Base-by-base conservation (phyloP, 1,140 invertebrate species). In the Temnothorax curvispinosus region DNA sequence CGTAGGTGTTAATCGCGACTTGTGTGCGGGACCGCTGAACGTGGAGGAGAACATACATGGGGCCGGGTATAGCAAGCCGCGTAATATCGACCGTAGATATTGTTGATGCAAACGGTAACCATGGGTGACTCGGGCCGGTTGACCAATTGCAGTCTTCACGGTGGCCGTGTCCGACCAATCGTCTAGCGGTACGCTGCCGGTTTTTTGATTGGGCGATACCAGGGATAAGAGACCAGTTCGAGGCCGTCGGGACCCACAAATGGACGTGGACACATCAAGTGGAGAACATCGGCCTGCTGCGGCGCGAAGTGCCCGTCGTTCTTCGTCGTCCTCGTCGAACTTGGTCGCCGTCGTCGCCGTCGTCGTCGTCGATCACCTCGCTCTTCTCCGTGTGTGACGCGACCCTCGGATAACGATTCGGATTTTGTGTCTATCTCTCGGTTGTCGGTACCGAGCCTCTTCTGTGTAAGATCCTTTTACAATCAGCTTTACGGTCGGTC, bases 21-120 rank as follows among this genome's bases (percentile, higher is more conserved):
- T 60, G 65, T 89, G 69, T 69, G 78, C 75, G 67, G 67, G 41
- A 69, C 13, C 44, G 44, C 5, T 44, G 32, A 65, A 67, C 50
- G 67, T 38, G 64, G 74, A 74, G 54, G 58, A 88, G 80, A 78
- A 65, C 60, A 52, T 44, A 72, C 18, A 86, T 69, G 78, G 65
- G 62, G 72, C 38, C 81, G 50, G 78, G 87, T 88, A 88, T 64
- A 80, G 41, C 56, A 81, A 90, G 84, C 65, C 86, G 91, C 88
- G 87, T 58, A 89, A 91, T 95, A 95, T 95, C 94, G 95, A 95
- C 93, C 94, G 89, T 89, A 65, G 86, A 91, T 92, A 92, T 94
- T 95, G 95, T 95, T 95, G 94, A 94, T 94, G 89, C 92, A 88
- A 94, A 94, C 91, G 94, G 95, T 95, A 95, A 95, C 94, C 94